A percentile compares a stretch with the other conserved stretches of the same genome.
These are phyloP conservation scores for Proisotoma minuta DNA, from an alignment of 2,888 invertebrate genomes.

Conservation along the genomic window DNA sequence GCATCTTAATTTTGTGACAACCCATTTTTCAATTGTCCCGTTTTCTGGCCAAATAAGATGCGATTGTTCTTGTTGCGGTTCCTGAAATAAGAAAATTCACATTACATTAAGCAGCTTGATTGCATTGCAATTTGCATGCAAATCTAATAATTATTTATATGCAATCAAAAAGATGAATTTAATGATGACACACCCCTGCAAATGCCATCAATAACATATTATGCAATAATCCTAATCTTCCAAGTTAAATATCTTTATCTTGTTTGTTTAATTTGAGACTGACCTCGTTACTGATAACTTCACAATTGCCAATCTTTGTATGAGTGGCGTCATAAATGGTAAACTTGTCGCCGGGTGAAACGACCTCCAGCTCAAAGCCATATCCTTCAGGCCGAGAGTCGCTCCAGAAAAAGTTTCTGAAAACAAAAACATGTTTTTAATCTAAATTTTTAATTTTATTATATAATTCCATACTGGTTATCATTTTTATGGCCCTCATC, in stretches of 20 bases:
- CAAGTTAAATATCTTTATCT: too few relatives aligned
- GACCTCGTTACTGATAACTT: slow-evolving; percentile 65
- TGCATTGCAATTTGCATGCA: neutral
- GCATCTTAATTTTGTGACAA: slow-evolving; percentile 40
- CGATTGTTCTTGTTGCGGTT: slow-evolving; percentile 55
- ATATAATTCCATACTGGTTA: slow-evolving; percentile 52
- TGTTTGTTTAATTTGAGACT: slow-evolving; percentile 46
- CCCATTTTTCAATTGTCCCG: slow-evolving; percentile 45
- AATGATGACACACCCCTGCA: too few relatives aligned
- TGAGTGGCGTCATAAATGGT: slow-evolving; percentile 66
- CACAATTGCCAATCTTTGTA: slow-evolving; percentile 63
- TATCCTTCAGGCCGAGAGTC: slow-evolving; percentile 70
- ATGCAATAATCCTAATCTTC: too few relatives aligned
- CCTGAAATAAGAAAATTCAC: slow-evolving; percentile 51
- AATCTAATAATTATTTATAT: neutral
- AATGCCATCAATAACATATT: too few relatives aligned
- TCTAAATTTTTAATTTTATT: neutral
- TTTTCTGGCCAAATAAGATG: slow-evolving; percentile 47
- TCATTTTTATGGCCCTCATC: slow-evolving; percentile 59
- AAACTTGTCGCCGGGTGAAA: slow-evolving; percentile 66
- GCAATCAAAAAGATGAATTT: neutral
- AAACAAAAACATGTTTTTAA: slow-evolving; percentile 7
- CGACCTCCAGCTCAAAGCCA: slow-evolving; percentile 65
- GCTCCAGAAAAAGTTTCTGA: slow-evolving; percentile 68
- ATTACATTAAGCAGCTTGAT: neutral